These are phyloP conservation scores for Onychomys leucogaster DNA, from an alignment of 2,797 vertebrate species.

Conservation along the genomic window DNA sequence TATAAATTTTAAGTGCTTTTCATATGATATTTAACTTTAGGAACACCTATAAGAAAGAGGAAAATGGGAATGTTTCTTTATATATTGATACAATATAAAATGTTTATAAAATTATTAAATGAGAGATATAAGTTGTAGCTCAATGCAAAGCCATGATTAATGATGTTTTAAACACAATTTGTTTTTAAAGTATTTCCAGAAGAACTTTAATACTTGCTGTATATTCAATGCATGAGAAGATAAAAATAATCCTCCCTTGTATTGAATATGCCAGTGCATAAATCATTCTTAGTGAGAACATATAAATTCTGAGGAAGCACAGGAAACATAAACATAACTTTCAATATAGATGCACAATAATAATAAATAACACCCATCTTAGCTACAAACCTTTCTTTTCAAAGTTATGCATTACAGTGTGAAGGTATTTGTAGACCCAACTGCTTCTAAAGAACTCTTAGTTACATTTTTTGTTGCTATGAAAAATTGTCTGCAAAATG, in stretches of 20 bases:
- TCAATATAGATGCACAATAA: slow-evolving; percentile 59
- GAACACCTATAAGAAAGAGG: slow-evolving; percentile 40
- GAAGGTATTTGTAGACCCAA: neutral
- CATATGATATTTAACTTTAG: slow-evolving; percentile 35
- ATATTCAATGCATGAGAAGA: slow-evolving; percentile 17
- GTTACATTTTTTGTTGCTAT: neutral
- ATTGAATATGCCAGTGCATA: slow-evolving; percentile 35
- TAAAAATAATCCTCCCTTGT: neutral
- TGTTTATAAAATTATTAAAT: slow-evolving; percentile 47
- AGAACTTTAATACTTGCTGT: slow-evolving; percentile 27
- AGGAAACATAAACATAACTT: slow-evolving; percentile 41
- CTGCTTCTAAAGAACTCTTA: neutral
- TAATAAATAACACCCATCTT: slow-evolving; percentile 56
- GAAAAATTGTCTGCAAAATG: neutral
- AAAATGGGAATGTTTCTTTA: slow-evolving; percentile 11
- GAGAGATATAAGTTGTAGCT: neutral
- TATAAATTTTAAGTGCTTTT: neutral
- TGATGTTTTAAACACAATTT: slow-evolving; percentile 51
- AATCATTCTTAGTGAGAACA: slow-evolving; percentile 57
- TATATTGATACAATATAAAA: slow-evolving; percentile 20
- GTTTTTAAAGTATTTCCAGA: slow-evolving; percentile 43
- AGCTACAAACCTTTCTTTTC: neutral
- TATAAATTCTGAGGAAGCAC: slow-evolving; percentile 27
- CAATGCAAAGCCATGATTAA: slow-evolving; percentile 36
- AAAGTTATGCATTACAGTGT: slow-evolving; percentile 22